Evolutionary conservation across 2,113 vertebrate genomes (phyloP).

Genomic region (Scopus umbretta): DNA sequence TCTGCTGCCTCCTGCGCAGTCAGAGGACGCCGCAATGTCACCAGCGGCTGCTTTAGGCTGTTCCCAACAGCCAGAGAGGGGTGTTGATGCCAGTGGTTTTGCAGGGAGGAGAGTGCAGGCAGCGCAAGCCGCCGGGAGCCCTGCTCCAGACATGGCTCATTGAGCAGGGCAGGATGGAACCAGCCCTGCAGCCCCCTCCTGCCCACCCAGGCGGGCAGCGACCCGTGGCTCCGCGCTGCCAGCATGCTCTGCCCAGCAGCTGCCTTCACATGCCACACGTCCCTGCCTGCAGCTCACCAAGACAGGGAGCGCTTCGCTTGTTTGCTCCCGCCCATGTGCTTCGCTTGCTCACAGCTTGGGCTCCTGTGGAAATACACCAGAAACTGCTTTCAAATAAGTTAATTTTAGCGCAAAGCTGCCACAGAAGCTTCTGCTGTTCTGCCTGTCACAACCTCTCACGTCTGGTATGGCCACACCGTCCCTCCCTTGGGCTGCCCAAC

Average conservation of each 20-base stretch:
- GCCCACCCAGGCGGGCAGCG: not conserved
- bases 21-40: not conserved
- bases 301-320: accelerated
- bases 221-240: accelerated
- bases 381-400: not conserved
- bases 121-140: not conserved
- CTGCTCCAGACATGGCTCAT: not conserved
- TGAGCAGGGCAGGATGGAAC: accelerated
- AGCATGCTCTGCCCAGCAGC: not conserved
- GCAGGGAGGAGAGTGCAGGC: not conserved
- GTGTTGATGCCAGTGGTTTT: accelerated
- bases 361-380: not conserved
- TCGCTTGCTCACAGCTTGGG: not conserved
- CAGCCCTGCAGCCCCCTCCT: not conserved
- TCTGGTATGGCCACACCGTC: not conserved
- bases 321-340: not conserved
- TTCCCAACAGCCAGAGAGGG: not conserved
- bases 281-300: not conserved
- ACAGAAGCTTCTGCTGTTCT: not conserved
- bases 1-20: not conserved
- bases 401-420: slow-evolving; percentile 28
- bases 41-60: accelerated
- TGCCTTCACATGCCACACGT: not conserved
- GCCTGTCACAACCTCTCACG: not conserved
- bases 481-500: accelerated